Percentiles rank a stretch among this genome's conserved stretches.
phyloP scores from a whole-genome alignment of 2,888 invertebrate species.

The Dasypogon diadema region DNA sequence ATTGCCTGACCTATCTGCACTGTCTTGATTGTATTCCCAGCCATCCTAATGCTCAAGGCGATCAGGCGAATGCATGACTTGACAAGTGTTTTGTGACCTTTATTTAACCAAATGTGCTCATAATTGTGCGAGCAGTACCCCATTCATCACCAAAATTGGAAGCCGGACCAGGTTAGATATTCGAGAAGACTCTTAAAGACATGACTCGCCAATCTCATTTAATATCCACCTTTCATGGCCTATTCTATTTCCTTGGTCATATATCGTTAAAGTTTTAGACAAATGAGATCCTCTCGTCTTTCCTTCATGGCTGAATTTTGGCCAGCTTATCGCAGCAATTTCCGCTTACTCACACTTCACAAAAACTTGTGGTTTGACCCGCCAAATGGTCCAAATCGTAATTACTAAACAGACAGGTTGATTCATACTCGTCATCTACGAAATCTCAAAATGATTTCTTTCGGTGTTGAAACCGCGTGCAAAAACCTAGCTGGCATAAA shows the following conservation, averaged over 20 bases:
- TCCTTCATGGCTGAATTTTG: neutral
- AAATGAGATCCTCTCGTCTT: neutral
- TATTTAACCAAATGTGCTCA: constrained; percentile 27
- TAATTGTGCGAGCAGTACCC: constrained; percentile 10
- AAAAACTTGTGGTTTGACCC: neutral
- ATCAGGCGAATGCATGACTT: constrained; percentile 21
- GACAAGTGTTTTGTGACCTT: constrained; percentile 45
- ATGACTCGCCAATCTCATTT: constrained; percentile 15
- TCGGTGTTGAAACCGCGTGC: neutral
- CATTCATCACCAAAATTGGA: constrained; percentile 20
- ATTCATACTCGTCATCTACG: constrained; percentile 1
- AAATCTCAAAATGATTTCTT: constrained; percentile 19
- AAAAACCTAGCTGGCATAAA: constrained; percentile 8
- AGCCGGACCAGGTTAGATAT: neutral
- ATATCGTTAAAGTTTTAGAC: neutral
- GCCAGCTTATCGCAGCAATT: constrained; percentile 1
- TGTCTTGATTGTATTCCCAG: neutral
- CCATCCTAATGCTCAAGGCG: neutral
- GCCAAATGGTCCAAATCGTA: constrained; percentile 15
- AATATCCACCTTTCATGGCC: neutral
- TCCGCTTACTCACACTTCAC: constrained; percentile 28
- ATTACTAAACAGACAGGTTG: constrained; percentile 1
- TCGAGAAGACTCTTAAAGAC: neutral
- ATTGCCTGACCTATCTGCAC: neutral
- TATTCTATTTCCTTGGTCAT: neutral